Conservation (phyloP, 2,113 vertebrate species). For the Thoracochromis brauschi region DNA sequence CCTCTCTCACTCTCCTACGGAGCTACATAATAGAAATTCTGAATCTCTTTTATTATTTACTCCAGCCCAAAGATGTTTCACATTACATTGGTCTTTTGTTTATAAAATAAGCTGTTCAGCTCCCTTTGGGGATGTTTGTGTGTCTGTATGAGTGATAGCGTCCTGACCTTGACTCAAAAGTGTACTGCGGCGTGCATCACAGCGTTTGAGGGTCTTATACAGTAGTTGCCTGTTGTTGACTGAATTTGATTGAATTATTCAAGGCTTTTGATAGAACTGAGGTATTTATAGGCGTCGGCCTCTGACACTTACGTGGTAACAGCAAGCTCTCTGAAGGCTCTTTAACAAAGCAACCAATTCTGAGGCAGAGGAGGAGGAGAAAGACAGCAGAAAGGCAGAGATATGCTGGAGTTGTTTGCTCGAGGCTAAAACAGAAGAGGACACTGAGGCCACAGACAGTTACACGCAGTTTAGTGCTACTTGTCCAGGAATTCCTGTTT, state of each 20-base stretch:
- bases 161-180: slow-evolving; percentile 29
- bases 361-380: neutral
- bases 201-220: slow-evolving; percentile 14
- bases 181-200: neutral
- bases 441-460: neutral
- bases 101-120: neutral
- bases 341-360: slow-evolving; percentile 28
- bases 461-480: neutral
- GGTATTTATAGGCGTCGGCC: slow-evolving; percentile 60
- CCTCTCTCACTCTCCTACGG: neutral
- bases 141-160: neutral
- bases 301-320: slow-evolving; percentile 32
- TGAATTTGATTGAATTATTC: slow-evolving; percentile 55
- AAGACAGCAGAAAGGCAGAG: neutral
- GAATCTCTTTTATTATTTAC: neutral
- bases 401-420: slow-evolving; percentile 27
- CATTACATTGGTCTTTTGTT: neutral
- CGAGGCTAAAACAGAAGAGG: slow-evolving; percentile 12
- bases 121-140: neutral
- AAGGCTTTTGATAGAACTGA: slow-evolving; percentile 45
- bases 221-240: slow-evolving; percentile 28
- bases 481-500: neutral
- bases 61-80: neutral
- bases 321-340: slow-evolving; percentile 35
- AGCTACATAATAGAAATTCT: neutral